A percentile compares a stretch with the other conserved stretches of the same genome.
phyloP scores from a whole-genome alignment of 2,113 vertebrate species.

The Edolisoma coerulescens region DNA sequence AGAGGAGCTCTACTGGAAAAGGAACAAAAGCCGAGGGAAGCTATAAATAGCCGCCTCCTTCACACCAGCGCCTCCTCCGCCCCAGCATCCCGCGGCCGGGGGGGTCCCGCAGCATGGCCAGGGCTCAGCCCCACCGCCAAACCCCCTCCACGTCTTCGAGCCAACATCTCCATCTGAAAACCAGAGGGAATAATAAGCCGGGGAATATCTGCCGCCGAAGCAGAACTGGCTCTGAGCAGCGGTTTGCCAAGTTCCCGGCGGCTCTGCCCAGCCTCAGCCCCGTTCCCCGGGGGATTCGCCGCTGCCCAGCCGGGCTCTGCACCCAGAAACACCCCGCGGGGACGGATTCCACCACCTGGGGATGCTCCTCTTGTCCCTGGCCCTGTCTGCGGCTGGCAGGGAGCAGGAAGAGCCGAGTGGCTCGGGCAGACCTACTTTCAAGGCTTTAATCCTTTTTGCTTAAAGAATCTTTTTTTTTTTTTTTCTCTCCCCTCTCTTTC shows the following conservation, averaged over 20 bases:
- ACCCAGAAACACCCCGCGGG: background rate
- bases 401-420: background rate
- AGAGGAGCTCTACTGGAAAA: constrained; percentile 74
- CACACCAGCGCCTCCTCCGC: constrained; percentile 48
- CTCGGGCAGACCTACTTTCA: constrained; percentile 78
- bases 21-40: constrained; percentile 74
- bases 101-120: background rate
- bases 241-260: background rate
- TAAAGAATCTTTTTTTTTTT: constrained; percentile 67
- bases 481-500: background rate
- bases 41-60: constrained; percentile 76
- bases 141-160: background rate
- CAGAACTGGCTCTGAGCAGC: background rate
- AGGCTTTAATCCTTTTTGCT: constrained; percentile 80
- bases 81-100: constrained; percentile 22
- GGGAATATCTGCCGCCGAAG: background rate
- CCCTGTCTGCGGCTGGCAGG: background rate
- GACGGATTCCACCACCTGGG: background rate
- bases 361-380: background rate
- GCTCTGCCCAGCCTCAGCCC: background rate
- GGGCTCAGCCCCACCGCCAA: background rate
- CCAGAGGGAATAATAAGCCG: background rate
- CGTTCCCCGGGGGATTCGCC: background rate
- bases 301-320: background rate
- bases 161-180: background rate